Percentiles rank a stretch among this genome's conserved stretches.
phyloP scores from a whole-genome alignment of 2,888 invertebrate genomes.

The Archaeoteleia sp. region DNA sequence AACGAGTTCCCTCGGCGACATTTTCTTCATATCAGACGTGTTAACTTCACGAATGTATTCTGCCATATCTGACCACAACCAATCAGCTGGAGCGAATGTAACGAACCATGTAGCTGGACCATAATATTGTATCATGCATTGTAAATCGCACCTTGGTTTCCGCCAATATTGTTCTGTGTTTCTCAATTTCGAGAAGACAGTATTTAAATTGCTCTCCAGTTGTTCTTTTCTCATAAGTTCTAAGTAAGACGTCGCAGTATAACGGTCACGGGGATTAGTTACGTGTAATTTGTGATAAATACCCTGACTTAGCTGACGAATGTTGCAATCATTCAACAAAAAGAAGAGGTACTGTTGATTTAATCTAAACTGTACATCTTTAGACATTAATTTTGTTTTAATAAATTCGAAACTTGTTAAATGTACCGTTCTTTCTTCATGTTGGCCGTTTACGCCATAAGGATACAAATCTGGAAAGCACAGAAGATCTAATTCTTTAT shows the following conservation, averaged over 20 bases:
- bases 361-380: conserved; percentile 51
- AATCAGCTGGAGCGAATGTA: conserved; percentile 49
- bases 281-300: no score
- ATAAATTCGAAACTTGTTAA: no score
- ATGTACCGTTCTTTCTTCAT: no score
- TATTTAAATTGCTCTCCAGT: no score
- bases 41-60: conserved; percentile 55
- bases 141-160: conserved; percentile 49
- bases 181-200: no score
- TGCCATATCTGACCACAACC: conserved; percentile 59
- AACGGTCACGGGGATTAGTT: no score
- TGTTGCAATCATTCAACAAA: no score
- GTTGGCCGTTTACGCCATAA: no score
- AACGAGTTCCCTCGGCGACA: conserved; percentile 56
- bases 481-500: conserved; percentile 12
- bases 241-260: conserved; percentile 15
- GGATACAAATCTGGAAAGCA: no score
- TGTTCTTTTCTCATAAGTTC: conserved; percentile 52
- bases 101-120: conserved; percentile 59
- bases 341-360: conserved; percentile 57
- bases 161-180: no score
- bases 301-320: no score
- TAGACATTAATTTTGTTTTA: no score
- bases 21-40: conserved; percentile 48
- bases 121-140: conserved; percentile 55